Percentiles rank a stretch among this genome's conserved stretches.
phyloP scores from a whole-genome alignment of 1,140 invertebrate species.

The Heliconius congener region DNA sequence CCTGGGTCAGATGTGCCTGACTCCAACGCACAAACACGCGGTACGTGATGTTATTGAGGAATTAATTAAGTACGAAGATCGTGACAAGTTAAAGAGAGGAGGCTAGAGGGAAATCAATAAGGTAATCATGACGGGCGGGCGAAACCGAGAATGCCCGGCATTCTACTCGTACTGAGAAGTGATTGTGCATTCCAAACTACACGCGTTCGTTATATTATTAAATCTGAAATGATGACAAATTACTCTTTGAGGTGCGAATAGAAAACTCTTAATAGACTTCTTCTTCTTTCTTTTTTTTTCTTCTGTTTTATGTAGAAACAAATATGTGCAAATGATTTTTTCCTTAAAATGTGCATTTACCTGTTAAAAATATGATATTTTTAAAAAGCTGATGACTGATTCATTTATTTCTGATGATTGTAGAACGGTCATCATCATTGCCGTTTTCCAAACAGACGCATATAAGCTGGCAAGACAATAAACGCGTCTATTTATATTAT shows the following conservation, averaged over 20 bases:
- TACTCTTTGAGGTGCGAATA: background rate
- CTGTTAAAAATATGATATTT: background rate
- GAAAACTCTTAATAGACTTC: background rate
- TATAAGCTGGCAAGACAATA: background rate
- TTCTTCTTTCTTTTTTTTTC: too few species aligned
- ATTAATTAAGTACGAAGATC: conserved; percentile 52
- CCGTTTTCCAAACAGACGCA: background rate
- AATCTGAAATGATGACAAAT: background rate
- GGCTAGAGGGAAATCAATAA: conserved; percentile 32
- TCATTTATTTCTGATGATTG: background rate
- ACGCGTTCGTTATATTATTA: conserved; percentile 1
- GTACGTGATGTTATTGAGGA: conserved; percentile 61
- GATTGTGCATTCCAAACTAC: conserved; percentile 2
- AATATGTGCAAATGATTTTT: too few species aligned
- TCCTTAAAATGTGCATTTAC: too few species aligned
- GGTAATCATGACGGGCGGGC: conserved; percentile 24
- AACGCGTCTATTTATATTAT: background rate
- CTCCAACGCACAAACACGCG: conserved; percentile 41
- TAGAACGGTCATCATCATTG: background rate
- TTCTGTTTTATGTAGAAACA: background rate
- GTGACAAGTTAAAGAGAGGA: conserved; percentile 36
- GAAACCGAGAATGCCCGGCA: conserved; percentile 34
- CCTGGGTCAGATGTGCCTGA: conserved; percentile 36
- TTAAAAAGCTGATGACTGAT: background rate
- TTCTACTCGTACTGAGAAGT: conserved; percentile 4